Conservation (phyloP, 2,797 vertebrate species). For the Triplophysa yarkandensis region DNA sequence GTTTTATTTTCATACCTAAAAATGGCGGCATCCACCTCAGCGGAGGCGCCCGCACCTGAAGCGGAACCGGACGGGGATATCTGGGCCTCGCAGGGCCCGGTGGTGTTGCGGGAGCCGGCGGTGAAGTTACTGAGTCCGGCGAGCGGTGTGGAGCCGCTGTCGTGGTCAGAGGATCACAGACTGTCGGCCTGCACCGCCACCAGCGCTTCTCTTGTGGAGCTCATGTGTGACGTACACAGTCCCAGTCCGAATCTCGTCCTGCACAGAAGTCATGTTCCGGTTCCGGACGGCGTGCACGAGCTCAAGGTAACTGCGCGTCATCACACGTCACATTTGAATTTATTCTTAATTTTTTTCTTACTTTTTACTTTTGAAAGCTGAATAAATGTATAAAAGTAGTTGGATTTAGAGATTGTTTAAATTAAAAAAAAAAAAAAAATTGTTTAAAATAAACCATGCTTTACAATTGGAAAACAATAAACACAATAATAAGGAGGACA, state of each 20-base stretch:
- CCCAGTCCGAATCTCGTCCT: constrained; percentile 82
- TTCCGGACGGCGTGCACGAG: constrained; percentile 68
- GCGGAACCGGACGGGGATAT: constrained; percentile 54
- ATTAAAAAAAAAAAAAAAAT: too few relatives aligned
- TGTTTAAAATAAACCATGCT: too few relatives aligned
- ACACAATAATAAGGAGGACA: too few relatives aligned
- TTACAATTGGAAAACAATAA: too few relatives aligned
- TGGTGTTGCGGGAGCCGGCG: constrained; percentile 79
- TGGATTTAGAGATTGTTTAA: too few relatives aligned
- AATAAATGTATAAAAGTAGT: too few relatives aligned
- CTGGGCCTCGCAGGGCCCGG: constrained; percentile 61
- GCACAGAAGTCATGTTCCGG: constrained; percentile 85
- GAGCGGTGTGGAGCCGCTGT: constrained; percentile 85
- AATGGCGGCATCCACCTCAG: constrained; percentile 70
- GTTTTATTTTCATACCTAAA: constrained; percentile 59
- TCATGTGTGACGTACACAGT: constrained; percentile 84
- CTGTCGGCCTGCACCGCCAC: constrained; percentile 83
- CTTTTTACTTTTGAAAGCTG: too few relatives aligned
- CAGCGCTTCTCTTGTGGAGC: constrained; percentile 86
- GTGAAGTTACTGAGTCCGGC: constrained; percentile 80
- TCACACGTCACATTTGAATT: too few relatives aligned
- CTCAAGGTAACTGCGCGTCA: constrained; percentile 88
- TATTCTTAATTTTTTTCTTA: too few relatives aligned
- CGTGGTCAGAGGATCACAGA: constrained; percentile 93
- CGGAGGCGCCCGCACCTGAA: constrained; percentile 58